Conservation (phyloP, 2,888 invertebrate genomes). For the Xylocampa areola region DNA sequence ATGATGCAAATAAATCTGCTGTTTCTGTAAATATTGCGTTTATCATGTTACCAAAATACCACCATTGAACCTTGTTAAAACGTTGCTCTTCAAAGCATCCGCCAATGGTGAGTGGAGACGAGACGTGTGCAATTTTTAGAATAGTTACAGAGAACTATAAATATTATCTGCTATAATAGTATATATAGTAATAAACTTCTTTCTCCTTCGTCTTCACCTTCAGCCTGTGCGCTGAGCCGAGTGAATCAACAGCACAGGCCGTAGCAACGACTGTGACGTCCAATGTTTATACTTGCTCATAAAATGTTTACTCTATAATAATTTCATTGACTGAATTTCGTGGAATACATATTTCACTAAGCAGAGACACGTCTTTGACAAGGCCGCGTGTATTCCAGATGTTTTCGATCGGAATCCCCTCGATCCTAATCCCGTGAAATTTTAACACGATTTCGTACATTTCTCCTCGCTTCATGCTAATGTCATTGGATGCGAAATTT, state of each 20-base stretch:
- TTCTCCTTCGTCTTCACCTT: conserved; percentile 83
- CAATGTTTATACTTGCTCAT: conserved; percentile 80
- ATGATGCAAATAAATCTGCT: conserved; percentile 53
- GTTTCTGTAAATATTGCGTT: conserved; percentile 60
- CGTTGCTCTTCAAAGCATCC: conserved; percentile 56
- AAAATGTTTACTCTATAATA: conserved; percentile 83
- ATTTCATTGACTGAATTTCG: conserved; percentile 85
- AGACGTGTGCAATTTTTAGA: conserved; percentile 82
- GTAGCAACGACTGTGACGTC: conserved; percentile 82
- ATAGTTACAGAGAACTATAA: conserved; percentile 81
- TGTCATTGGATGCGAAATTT: conserved; percentile 56
- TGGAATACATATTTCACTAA: conserved; percentile 55
- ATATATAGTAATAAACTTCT: conserved; percentile 84
- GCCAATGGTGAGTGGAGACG: conserved; percentile 59
- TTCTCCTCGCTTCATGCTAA: conserved; percentile 34
- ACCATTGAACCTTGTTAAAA: conserved; percentile 52
- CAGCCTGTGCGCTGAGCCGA: conserved; percentile 72
- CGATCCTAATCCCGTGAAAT: conserved; percentile 50
- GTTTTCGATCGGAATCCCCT: conserved; percentile 47
- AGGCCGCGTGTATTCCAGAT: conserved; percentile 43
- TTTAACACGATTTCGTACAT: conserved; percentile 50
- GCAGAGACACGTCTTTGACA: conserved; percentile 49
- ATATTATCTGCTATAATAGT: conserved; percentile 81
- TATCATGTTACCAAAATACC: conserved; percentile 57
- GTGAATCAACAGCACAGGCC: conserved; percentile 77